phyloP scores from a whole-genome alignment of 2,888 invertebrate species.

The Epinotia ramella region DNA sequence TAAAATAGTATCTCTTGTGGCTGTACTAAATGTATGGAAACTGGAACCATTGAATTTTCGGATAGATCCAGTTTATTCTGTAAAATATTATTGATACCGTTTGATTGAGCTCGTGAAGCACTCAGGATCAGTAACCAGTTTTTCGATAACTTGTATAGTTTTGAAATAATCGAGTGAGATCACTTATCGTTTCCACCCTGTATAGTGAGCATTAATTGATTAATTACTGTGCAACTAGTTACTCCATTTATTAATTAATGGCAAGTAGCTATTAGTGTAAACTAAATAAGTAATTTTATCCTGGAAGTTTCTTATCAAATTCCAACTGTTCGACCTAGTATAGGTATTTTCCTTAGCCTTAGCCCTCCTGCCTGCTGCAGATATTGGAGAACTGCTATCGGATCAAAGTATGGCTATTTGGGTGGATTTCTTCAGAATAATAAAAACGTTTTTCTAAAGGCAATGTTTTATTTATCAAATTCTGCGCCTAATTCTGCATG shows the following conservation, averaged over 20 bases:
- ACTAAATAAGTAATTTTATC: not conserved
- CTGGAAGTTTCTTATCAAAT: not conserved
- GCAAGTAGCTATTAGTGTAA: not conserved
- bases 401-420: slow-evolving; percentile 7
- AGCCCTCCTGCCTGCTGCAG: slow-evolving; percentile 9
- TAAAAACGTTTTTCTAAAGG: not conserved
- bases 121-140: no score
- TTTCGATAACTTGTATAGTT: no score
- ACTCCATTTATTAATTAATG: not conserved
- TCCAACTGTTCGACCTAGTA: slow-evolving; percentile 26
- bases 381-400: slow-evolving; percentile 10
- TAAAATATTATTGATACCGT: no score
- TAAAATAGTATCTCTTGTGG: no score
- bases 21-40: no score
- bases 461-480: slow-evolving; percentile 24
- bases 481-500: no score
- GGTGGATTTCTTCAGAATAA: slow-evolving; percentile 25
- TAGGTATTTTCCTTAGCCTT: not conserved
- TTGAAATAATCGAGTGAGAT: no score
- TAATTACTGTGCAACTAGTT: no score
- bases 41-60: no score
- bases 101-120: no score
- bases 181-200: no score
- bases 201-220: not conserved
- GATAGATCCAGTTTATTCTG: no score